Evolutionary conservation across 2,113 vertebrate species (phyloP).

Genomic region (Rostratula benghalensis): DNA sequence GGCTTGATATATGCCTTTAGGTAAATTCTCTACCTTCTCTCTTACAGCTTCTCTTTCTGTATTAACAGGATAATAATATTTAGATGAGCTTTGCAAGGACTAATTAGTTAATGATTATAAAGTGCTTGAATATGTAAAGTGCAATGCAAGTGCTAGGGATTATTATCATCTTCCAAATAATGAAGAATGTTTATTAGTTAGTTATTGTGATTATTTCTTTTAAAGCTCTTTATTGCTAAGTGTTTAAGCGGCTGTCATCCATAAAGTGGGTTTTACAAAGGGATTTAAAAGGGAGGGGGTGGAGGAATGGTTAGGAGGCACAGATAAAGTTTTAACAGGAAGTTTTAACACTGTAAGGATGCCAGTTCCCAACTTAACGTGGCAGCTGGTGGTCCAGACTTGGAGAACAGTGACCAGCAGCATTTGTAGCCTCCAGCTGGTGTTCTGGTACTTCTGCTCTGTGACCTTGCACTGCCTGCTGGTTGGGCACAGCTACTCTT

Average conservation of each 20-base stretch:
- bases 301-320: not conserved
- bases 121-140: constrained; percentile 63
- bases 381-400: not conserved
- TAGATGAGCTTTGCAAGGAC: constrained; percentile 65
- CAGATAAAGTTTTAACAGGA: not conserved
- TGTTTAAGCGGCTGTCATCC: constrained; percentile 37
- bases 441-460: not conserved
- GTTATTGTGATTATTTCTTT: constrained; percentile 62
- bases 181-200: constrained; percentile 66
- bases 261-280: constrained; percentile 30
- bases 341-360: not conserved
- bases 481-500: not conserved
- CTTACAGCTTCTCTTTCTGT: constrained; percentile 46
- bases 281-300: not conserved
- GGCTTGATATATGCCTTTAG: constrained; percentile 43
- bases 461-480: not conserved
- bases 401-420: not conserved
- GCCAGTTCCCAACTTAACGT: not conserved
- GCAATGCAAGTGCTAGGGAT: constrained; percentile 47
- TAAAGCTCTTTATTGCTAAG: constrained; percentile 55
- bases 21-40: constrained; percentile 58
- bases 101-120: constrained; percentile 70
- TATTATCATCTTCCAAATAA: constrained; percentile 57
- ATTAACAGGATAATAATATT: constrained; percentile 69
- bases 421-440: not conserved